phyloP scores from a whole-genome alignment of 1,140 invertebrate genomes.

The Drosophila ohnishii region DNA sequence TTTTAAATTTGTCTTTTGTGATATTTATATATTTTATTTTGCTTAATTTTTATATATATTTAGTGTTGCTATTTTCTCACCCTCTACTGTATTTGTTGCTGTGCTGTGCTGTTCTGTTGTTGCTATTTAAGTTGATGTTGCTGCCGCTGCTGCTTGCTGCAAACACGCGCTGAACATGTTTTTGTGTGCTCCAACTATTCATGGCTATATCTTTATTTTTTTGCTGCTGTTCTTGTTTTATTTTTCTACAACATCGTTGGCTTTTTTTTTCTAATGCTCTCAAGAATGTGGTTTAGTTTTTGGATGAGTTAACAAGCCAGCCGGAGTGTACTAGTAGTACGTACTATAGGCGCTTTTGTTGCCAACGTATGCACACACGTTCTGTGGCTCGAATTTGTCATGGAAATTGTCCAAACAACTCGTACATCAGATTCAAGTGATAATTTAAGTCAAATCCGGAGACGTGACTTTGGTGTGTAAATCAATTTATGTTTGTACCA shows the following conservation, averaged over 20 bases:
- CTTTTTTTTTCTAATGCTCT: slow-evolving; percentile 65
- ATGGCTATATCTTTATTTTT: slow-evolving; percentile 46
- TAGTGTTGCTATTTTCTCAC: not conserved
- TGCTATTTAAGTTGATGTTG: slow-evolving; percentile 45
- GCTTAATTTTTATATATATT: too few species aligned
- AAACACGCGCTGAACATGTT: slow-evolving; percentile 74
- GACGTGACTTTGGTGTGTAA: slow-evolving; percentile 56
- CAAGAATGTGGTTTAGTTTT: slow-evolving; percentile 80
- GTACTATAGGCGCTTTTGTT: slow-evolving; percentile 15
- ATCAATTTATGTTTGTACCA: slow-evolving; percentile 20
- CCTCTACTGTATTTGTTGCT: slow-evolving; percentile 4
- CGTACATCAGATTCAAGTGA: slow-evolving; percentile 69
- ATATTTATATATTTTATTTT: not conserved
- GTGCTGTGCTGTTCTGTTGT: slow-evolving; percentile 20
- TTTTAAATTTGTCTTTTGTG: too few species aligned
- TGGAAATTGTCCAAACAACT: slow-evolving; percentile 58
- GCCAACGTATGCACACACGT: slow-evolving; percentile 45
- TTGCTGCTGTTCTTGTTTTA: slow-evolving; percentile 29
- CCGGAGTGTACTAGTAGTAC: slow-evolving; percentile 41
- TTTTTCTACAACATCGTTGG: slow-evolving; percentile 7
- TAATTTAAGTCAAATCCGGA: slow-evolving; percentile 58
- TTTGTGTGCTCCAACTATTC: slow-evolving; percentile 49
- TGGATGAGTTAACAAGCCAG: slow-evolving; percentile 79
- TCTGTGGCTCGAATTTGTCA: slow-evolving; percentile 66
- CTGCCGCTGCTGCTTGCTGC: slow-evolving; percentile 32